Conservation (phyloP, 2,113 vertebrate species). For the Arenaria interpres region DNA sequence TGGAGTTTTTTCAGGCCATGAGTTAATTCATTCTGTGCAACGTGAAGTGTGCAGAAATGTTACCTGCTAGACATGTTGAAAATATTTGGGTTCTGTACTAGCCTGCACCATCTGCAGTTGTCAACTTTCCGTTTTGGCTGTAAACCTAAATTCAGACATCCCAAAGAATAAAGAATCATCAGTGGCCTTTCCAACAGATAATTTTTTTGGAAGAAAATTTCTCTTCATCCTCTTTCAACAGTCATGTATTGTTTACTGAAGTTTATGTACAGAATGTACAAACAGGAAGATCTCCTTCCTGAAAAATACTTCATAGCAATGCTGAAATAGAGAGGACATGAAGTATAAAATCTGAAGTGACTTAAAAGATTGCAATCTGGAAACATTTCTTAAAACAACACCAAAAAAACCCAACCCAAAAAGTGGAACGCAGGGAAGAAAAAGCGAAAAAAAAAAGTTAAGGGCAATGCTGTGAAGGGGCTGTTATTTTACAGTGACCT, state of each 20-base stretch:
- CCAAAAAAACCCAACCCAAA: background rate
- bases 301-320: conserved; percentile 71
- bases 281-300: conserved; percentile 80
- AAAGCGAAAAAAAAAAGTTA: background rate
- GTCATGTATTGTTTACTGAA: conserved; percentile 72
- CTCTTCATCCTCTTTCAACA: conserved; percentile 46
- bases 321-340: conserved; percentile 55
- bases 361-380: conserved; percentile 48
- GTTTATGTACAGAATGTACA: conserved; percentile 75
- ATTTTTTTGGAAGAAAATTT: conserved; percentile 46
- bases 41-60: background rate
- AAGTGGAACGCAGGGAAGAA: background rate
- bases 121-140: conserved; percentile 52
- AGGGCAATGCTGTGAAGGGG: conserved; percentile 6
- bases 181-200: conserved; percentile 45
- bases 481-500: conserved; percentile 35
- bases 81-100: conserved; percentile 25
- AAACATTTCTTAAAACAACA: background rate
- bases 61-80: background rate
- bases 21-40: conserved; percentile 30
- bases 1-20: background rate
- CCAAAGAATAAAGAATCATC: conserved; percentile 37
- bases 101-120: conserved; percentile 39
- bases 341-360: conserved; percentile 60
- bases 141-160: conserved; percentile 37